Evolutionary conservation across 2,113 vertebrate species (phyloP), one percentile per base, ranked within the genome.

Genomic region (Neolamprologus toae): DNA sequence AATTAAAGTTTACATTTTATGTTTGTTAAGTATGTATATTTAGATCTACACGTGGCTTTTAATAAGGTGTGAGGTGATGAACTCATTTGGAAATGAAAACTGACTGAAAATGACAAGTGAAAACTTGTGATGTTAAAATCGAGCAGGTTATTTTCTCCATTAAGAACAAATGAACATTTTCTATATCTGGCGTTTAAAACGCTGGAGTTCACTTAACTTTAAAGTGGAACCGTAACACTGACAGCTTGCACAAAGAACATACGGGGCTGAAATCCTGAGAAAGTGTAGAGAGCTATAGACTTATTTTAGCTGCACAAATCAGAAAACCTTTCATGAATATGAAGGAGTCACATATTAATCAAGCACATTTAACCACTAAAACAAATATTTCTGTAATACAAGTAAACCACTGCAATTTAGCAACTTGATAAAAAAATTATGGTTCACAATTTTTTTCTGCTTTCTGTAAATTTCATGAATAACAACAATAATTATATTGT

Each of bases 1-100:
- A 84, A 92, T 88, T 68, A 81, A 80, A 88, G 79, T 82, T 86
- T 68, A 68, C 55, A 57, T 35, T 47, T 76, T 13, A 23, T 9
- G 51, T 85, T 81, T n/a, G 68, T 17, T 17, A 28, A 1, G 16
- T 26, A 26, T 9, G 0, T 45, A 37, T 49, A 21, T 73, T 45
- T 45, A 84, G 42, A 11, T 3, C 3, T 33, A 26, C 5, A 0
- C 1, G 21, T 17, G 23, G 71, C 14, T 0, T 31, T 31, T 51
- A 6, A 78, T 78, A 13, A 51, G 40, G 4, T 76, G 6, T 28
- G 40, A 47, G 9, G 26, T 49, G 23, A 31, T 12, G 7, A 45
- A 45, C 5, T 17, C 8, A 0, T 47, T 19, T 47, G 4, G 14
- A 45, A 47, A 28, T 31, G 1, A 78, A 31, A 49, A 19, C 23